Percentiles rank a stretch among this genome's conserved stretches.
Conservation (phyloP, 1,140 invertebrate species). For the Trissolcus basalis region DNA sequence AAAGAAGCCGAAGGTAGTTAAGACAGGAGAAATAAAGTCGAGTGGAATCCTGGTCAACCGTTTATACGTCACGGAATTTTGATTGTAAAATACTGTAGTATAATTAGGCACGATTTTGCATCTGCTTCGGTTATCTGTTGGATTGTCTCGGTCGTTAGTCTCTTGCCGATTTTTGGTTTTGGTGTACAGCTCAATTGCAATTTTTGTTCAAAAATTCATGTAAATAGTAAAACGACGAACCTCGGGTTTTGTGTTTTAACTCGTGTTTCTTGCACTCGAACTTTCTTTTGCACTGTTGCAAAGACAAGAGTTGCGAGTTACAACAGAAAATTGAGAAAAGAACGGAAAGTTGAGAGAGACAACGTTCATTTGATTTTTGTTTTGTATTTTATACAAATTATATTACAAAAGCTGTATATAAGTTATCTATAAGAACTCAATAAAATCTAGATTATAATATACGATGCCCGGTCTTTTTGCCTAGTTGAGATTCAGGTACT, state of each 20-base stretch:
- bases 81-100: constrained; percentile 47
- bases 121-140: constrained; percentile 4
- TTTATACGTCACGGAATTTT: constrained; percentile 26
- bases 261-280: too few species aligned
- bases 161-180: too few species aligned
- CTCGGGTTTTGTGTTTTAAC: too few species aligned
- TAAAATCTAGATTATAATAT: constrained; percentile 35
- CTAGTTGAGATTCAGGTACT: background rate
- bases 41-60: constrained; percentile 19
- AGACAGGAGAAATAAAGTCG: background rate
- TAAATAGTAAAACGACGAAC: too few species aligned
- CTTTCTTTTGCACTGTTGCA: too few species aligned
- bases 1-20: constrained; percentile 59
- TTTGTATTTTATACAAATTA: constrained; percentile 48
- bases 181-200: too few species aligned
- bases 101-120: constrained; percentile 10
- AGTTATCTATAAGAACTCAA: constrained; percentile 20
- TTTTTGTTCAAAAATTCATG: too few species aligned
- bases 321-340: too few species aligned
- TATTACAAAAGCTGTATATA: constrained; percentile 44
- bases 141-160: too few species aligned
- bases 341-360: too few species aligned
- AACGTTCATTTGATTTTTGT: background rate
- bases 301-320: too few species aligned
- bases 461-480: background rate